Base-by-base conservation (phyloP, 2,888 invertebrate species). In the Drosophila anceps region DNA sequence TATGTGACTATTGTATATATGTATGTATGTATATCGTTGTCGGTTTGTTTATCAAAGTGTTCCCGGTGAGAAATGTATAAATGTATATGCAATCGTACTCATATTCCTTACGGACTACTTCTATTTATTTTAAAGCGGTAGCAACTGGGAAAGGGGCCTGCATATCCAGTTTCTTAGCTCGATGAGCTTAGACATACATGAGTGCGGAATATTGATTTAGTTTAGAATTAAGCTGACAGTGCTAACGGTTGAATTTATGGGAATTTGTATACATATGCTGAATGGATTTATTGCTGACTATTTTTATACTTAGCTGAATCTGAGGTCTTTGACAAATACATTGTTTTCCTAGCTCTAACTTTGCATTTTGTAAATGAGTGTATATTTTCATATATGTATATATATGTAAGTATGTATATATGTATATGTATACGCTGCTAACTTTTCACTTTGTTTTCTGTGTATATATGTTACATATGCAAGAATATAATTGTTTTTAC, bases 401-500 rank as follows among this genome's bases (percentile, higher is more conserved):
- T 81, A 73, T 84, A 73, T 66, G 41, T 79, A 75, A 69, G 53
- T 71, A 66, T 68, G 73, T 82, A 71, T 66, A 46, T 76, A 55
- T 72, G 43, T 70, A 54, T 54, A n/a, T 70, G 63, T 84, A 84
- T 70, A 85, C 61, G 53, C 63, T 75, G 62, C 83, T 80, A 67
- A 67, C 37, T 60, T 53, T 66, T 58, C 20, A 48, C 37, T 63
- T 72, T 43, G n/a, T 33, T 69, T 37, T 57, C 51, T 64, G 51
- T 73, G 63, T 78, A 68, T 77, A 54, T 60, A 69, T 64, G 48
- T 68, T 68, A 50, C 69, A 62, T 61, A 70, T 72, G 50, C 72
- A 63, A 53, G 68, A 73, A 76, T 88, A 81, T 86, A 89, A 79
- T 90, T 89, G 84, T 91, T 90, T 90, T 89, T 90, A 90, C 90